Evolutionary conservation across 2,888 invertebrate species (phyloP).

Genomic region (Polyommatus icarus): DNA sequence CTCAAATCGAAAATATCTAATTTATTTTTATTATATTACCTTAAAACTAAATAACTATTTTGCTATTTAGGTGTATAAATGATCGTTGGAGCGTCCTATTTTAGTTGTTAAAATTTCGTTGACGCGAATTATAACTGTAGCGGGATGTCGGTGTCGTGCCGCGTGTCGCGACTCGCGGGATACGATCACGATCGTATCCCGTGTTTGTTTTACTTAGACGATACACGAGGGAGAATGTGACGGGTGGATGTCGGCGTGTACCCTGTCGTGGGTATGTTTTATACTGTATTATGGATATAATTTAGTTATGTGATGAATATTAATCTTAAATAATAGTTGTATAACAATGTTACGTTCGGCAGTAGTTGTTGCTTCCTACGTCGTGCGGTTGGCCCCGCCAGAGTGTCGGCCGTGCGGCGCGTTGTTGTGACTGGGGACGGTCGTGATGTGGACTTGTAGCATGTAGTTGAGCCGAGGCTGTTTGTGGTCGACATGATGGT

Average conservation of each 20-base stretch:
- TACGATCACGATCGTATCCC: no score
- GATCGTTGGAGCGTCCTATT: conserved; percentile 4
- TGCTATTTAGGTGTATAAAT: conserved; percentile 25
- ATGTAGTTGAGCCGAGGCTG: background rate
- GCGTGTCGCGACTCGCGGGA: background rate
- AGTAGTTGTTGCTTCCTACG: background rate
- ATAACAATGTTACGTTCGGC: background rate
- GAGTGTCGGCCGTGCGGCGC: background rate
- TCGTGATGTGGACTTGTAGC: background rate
- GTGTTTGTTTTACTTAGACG: background rate
- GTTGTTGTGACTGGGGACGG: background rate
- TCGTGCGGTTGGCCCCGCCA: background rate
- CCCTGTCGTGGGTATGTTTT: background rate
- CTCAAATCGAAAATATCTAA: background rate
- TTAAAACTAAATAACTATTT: conserved; percentile 29
- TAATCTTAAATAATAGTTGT: background rate
- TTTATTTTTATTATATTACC: conserved; percentile 21
- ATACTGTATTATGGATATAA: background rate
- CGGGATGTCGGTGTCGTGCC: background rate
- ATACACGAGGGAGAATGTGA: background rate
- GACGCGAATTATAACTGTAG: background rate
- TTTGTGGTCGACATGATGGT: conserved; percentile 22
- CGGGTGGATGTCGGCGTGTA: background rate
- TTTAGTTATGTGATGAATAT: background rate
- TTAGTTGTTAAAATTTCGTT: conserved; percentile 1